phyloP scores from a whole-genome alignment of 1,140 invertebrate genomes.

The Diuraphis noxia region DNA sequence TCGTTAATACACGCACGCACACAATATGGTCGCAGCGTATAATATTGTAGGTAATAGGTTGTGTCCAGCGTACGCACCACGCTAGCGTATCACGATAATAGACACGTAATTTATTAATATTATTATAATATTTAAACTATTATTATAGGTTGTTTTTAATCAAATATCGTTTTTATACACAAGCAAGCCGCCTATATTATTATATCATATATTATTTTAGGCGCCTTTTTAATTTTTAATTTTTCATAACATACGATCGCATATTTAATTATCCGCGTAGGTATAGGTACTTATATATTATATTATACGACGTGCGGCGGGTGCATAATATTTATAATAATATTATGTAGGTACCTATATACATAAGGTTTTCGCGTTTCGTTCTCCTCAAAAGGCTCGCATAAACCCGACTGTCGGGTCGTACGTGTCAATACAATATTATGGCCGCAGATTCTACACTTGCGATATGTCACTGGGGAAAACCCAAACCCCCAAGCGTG shows the following conservation, averaged over 20 bases:
- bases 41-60: background rate
- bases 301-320: background rate
- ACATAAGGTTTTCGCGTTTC: background rate
- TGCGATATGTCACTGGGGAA: conserved; percentile 1
- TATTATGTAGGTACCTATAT: too few species aligned
- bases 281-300: too few species aligned
- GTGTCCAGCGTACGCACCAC: background rate
- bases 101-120: background rate
- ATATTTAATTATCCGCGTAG: too few species aligned
- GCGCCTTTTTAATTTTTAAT: background rate
- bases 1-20: background rate
- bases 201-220: too few species aligned
- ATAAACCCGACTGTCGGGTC: background rate
- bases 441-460: background rate
- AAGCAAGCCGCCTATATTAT: too few species aligned
- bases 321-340: too few species aligned
- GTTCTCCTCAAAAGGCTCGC: background rate
- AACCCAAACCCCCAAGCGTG: background rate
- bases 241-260: too few species aligned
- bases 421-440: conserved; percentile 9
- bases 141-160: background rate
- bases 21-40: background rate
- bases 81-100: background rate
- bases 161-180: background rate
- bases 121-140: too few species aligned